Base-by-base conservation (phyloP, 2,888 invertebrate species). In the Yponomeuta sedellus region DNA sequence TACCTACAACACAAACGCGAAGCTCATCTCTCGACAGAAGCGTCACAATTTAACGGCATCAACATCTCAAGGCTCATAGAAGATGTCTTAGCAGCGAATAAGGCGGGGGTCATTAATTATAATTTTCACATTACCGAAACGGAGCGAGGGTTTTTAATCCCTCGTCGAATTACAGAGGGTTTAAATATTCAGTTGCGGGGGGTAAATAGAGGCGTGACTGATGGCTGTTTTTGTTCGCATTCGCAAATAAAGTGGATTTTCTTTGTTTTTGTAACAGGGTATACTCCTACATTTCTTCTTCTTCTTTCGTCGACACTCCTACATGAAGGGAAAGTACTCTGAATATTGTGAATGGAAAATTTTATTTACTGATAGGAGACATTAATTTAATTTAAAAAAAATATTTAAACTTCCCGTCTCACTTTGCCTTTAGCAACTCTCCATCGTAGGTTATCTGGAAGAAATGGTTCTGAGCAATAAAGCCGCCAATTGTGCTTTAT, bases 121-220 rank as follows among this genome's bases (percentile, higher is more conserved):
- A 59, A 59, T 59, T 59, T 59, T 59, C 59, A 59, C 25, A 59
- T 59, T 22, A 59, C 12, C 5, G 59, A 20, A 20, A 59, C 20
- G 19, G 59, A 10, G 44, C 44, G 44, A 12, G 44, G 16, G 63
- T 44, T 63, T 63, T 63, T 63, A 63, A 63, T 63, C 63, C 63
- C 22, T 12, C 44, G 10, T 19, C 44, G 63, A 63, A 44, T 63
- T 63, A 44, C 40, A 44, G 63, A 40, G 63, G 19, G 22, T 16
- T 52, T 63, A 22, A 63, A 63, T 44, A 63, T 63, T 40, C 44
- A 40, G 63, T 62, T 62, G 16, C n/a, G 39, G 34, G 25, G n/a
- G 59, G 59, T 22, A 59, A 59, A 59, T 25, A 59, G 25, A 12
- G 44, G 3, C 44, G 44, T 16, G 44, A 52, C 16, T 12, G 16